phyloP scores from a whole-genome alignment of 2,113 vertebrate species.

The Syrmaticus mikado region DNA sequence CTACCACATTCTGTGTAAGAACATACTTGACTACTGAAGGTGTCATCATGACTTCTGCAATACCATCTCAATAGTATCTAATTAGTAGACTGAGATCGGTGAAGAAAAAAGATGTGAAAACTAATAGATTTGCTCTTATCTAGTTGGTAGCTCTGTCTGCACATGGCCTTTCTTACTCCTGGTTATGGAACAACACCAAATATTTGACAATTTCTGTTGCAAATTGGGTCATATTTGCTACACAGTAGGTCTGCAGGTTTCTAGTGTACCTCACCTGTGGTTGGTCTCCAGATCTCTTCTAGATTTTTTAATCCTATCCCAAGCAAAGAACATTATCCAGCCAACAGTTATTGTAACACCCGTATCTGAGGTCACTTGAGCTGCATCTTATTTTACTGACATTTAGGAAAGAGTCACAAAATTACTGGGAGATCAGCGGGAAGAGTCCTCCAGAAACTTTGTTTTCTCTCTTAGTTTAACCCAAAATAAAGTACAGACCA shows the following conservation, averaged over 20 bases:
- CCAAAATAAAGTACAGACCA: background rate
- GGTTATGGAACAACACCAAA: background rate
- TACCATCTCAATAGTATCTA: background rate
- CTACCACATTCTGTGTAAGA: background rate
- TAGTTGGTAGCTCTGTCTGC: background rate
- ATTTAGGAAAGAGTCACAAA: background rate
- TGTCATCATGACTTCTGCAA: background rate
- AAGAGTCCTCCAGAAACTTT: background rate
- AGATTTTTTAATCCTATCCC: background rate
- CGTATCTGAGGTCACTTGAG: background rate
- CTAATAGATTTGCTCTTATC: background rate
- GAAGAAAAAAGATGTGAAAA: background rate
- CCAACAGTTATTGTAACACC: background rate
- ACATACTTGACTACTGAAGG: background rate
- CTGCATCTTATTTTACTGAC: background rate
- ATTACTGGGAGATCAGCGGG: background rate
- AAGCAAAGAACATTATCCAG: background rate
- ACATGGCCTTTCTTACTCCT: background rate
- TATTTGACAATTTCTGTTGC: background rate
- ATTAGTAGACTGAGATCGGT: background rate
- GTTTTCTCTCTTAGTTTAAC: background rate
- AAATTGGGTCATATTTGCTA: background rate
- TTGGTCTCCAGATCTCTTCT: background rate
- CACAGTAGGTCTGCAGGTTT: background rate
- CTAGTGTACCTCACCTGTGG: rapidly evolving